Conservation (phyloP, 2,888 invertebrate genomes). For the Drosophila pullipes region DNA sequence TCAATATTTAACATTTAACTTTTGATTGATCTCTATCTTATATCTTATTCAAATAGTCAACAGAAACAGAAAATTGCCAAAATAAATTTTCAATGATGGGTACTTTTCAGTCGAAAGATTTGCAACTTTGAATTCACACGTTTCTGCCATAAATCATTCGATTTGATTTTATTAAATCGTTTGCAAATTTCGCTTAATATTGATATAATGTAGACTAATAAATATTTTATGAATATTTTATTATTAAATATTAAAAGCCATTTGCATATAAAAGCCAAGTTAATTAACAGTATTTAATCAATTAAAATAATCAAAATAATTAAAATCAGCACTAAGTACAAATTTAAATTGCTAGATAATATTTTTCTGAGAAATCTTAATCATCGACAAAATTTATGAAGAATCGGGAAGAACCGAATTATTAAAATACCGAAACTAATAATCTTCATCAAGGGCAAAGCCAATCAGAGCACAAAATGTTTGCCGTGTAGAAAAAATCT, state of each 20-base stretch:
- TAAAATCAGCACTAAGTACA: background rate
- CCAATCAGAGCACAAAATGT: background rate
- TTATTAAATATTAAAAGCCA: background rate
- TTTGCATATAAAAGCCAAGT: conserved; percentile 13
- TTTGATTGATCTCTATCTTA: conserved; percentile 11
- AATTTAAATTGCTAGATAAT: background rate
- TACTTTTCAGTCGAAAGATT: conserved; percentile 11
- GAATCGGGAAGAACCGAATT: background rate
- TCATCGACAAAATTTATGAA: background rate
- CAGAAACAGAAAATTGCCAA: conserved; percentile 19
- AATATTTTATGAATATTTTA: conserved; percentile 14
- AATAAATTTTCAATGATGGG: background rate
- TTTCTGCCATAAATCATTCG: background rate
- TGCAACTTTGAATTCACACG: conserved; percentile 31
- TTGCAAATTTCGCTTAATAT: conserved; percentile 19
- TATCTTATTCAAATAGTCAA: conserved; percentile 23
- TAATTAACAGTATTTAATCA: conserved; percentile 22
- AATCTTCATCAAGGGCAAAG: background rate
- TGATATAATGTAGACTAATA: conserved; percentile 36
- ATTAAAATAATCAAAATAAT: background rate
- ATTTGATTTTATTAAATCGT: conserved; percentile 12
- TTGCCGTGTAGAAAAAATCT: too few relatives aligned
- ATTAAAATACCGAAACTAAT: background rate
- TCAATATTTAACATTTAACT: conserved; percentile 40
- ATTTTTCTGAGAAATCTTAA: background rate